These are phyloP conservation scores for Diplosoma virens DNA, from an alignment of 23 tunicate species.

Conservation along the genomic window DNA sequence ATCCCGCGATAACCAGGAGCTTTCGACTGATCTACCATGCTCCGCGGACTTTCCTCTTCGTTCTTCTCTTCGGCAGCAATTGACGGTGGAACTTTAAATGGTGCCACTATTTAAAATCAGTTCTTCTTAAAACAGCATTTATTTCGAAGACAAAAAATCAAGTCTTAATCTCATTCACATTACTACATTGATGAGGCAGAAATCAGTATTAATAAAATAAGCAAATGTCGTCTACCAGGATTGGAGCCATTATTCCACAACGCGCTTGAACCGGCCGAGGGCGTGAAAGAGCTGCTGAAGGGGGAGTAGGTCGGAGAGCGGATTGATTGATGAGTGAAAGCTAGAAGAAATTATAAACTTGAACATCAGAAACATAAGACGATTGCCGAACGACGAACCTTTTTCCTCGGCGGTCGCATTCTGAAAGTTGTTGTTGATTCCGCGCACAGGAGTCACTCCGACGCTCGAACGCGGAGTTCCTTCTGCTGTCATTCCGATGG, in stretches of 20 bases:
- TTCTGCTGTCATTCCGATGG: neutral
- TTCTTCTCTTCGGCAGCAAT: neutral
- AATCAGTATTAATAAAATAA: no score
- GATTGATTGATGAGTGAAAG: neutral
- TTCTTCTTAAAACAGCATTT: neutral
- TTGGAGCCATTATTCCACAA: constrained; percentile 39
- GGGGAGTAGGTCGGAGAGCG: constrained; percentile 51
- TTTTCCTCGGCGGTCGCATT: neutral
- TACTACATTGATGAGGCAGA: no score
- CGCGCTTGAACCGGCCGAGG: constrained; percentile 42
- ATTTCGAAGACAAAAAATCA: no score
- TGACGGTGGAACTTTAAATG: neutral
- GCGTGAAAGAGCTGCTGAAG: constrained; percentile 56
- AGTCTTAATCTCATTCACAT: no score
- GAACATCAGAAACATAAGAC: neutral
- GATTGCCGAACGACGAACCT: neutral
- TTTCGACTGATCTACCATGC: constrained; percentile 50
- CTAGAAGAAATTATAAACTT: neutral
- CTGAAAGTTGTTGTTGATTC: neutral
- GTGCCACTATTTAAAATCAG: neutral
- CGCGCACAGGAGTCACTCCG: constrained; percentile 14
- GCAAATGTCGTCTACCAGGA: no score
- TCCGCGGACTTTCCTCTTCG: constrained; percentile 1
- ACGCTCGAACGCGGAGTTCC: constrained; percentile 4
- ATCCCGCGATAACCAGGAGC: constrained; percentile 69